These are phyloP conservation scores for Seladonia tumulorum DNA, from an alignment of 2,888 invertebrate genomes.

Conservation along the genomic window DNA sequence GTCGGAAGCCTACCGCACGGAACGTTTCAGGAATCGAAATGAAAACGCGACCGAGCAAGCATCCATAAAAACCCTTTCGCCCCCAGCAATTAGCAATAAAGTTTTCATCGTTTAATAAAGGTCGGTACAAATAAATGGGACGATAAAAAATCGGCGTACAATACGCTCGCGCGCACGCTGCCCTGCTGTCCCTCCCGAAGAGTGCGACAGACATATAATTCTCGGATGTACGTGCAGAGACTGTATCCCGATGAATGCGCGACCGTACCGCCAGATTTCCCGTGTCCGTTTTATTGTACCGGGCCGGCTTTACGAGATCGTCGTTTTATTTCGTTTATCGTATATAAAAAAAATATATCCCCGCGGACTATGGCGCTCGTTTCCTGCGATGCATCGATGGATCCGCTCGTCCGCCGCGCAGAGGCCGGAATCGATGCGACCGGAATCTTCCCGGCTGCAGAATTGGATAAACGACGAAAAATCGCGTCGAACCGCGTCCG, in stretches of 20 bases:
- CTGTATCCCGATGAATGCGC: constrained; percentile 64
- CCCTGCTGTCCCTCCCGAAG: constrained; percentile 24
- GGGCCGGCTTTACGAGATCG: constrained; percentile 73
- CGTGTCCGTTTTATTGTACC: constrained; percentile 69
- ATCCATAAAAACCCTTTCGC: constrained; percentile 79
- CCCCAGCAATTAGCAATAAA: constrained; percentile 81
- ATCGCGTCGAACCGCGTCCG: neutral
- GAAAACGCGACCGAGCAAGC: constrained; percentile 77
- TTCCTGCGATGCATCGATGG: constrained; percentile 39
- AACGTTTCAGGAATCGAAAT: constrained; percentile 75
- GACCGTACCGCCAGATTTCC: constrained; percentile 68
- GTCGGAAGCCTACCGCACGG: constrained; percentile 40
- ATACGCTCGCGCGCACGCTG: constrained; percentile 58
- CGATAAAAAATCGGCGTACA: constrained; percentile 80
- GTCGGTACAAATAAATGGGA: constrained; percentile 79
- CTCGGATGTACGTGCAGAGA: constrained; percentile 66
- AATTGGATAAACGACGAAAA: neutral
- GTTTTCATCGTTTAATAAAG: constrained; percentile 82
- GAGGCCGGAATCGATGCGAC: constrained; percentile 29
- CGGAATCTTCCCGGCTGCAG: too few species aligned
- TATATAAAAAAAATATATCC: constrained; percentile 57
- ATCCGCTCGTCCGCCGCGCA: constrained; percentile 25
- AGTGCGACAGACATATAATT: constrained; percentile 67
- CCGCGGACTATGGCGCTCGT: constrained; percentile 28
- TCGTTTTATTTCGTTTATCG: constrained; percentile 74